Conservation (phyloP, 2,113 vertebrate species). For the Butorides virescens region DNA sequence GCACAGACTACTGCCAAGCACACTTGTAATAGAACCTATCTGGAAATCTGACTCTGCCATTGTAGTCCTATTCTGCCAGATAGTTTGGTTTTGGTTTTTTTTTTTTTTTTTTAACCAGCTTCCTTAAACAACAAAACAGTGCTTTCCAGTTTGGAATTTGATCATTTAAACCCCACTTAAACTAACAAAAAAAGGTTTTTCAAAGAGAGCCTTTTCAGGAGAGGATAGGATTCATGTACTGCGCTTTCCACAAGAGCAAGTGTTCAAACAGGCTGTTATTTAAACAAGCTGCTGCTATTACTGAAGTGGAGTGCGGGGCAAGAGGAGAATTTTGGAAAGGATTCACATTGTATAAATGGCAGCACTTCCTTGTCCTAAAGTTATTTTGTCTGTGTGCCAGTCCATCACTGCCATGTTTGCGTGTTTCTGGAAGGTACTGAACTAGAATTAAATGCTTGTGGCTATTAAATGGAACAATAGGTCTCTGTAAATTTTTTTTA, state of each 20-base stretch:
- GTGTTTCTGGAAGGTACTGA: slow-evolving; percentile 36
- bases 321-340: background rate
- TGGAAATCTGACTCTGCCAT: slow-evolving; percentile 40
- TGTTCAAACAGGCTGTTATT: background rate
- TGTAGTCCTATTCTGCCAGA: slow-evolving; percentile 24
- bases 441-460: slow-evolving; percentile 14
- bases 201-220: background rate
- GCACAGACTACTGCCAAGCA: slow-evolving; percentile 3
- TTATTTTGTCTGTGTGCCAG: slow-evolving; percentile 26
- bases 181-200: background rate
- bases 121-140: slow-evolving; percentile 1
- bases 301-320: background rate
- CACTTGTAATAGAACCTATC: slow-evolving; percentile 26
- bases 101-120: background rate
- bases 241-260: background rate
- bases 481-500: background rate
- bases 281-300: background rate
- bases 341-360: background rate
- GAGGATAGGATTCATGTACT: background rate
- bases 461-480: slow-evolving; percentile 22
- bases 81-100: background rate
- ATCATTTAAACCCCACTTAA: slow-evolving; percentile 19
- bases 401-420: background rate
- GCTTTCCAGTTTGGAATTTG: slow-evolving; percentile 16
- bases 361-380: background rate